phyloP scores from a whole-genome alignment of 2,888 invertebrate species.

The Lamellibrachia satsuma region DNA sequence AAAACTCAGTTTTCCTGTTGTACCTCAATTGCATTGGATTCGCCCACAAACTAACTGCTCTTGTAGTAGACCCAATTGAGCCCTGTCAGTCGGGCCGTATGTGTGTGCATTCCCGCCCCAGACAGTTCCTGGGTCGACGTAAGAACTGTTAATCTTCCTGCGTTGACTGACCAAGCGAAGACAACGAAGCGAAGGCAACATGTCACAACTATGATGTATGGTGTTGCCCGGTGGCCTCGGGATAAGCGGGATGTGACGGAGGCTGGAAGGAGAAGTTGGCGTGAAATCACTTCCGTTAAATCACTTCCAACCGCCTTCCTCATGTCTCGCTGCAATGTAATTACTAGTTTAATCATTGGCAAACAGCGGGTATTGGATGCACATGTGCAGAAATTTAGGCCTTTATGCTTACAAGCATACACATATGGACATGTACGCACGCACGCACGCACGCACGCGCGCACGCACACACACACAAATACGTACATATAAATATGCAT shows the following conservation, averaged over 20 bases:
- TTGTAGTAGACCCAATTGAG: background rate
- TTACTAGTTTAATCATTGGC: background rate
- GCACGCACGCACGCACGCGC: too few relatives aligned
- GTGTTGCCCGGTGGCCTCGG: background rate
- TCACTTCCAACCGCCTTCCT: background rate
- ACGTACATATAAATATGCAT: too few relatives aligned
- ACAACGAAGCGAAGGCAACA: background rate
- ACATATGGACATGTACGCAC: too few relatives aligned
- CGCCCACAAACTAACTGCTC: background rate
- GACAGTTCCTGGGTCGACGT: background rate
- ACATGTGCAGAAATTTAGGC: too few relatives aligned
- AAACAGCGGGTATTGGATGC: background rate
- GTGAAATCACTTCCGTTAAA: conserved; percentile 11
- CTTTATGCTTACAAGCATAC: too few relatives aligned
- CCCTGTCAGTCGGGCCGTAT: background rate
- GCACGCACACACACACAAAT: too few relatives aligned
- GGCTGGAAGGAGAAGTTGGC: background rate
- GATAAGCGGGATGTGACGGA: background rate
- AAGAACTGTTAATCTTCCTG: background rate
- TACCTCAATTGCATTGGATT: background rate
- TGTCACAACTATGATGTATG: background rate
- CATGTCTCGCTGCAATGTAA: too few relatives aligned
- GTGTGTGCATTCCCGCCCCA: background rate
- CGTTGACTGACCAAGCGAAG: background rate
- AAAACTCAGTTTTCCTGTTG: too few relatives aligned